Conservation (phyloP, 2,888 invertebrate species). For the Baccha elongata region DNA sequence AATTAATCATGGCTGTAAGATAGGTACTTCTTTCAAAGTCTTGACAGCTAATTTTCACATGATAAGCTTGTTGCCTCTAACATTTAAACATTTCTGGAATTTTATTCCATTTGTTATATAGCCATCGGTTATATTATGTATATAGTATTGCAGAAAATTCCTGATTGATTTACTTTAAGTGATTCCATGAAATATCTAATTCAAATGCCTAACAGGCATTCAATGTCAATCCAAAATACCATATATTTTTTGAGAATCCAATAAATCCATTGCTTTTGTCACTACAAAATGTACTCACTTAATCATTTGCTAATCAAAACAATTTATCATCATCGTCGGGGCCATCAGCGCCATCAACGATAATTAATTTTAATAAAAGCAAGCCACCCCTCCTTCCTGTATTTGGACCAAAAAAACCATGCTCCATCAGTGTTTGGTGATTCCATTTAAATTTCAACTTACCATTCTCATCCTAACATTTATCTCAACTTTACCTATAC, state of each 20-base stretch:
- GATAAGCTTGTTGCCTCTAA: not conserved
- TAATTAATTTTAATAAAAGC: slow-evolving; percentile 29
- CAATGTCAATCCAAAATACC: slow-evolving; percentile 5
- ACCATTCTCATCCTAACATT: too few species aligned
- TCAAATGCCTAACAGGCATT: not conserved
- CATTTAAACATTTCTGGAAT: not conserved
- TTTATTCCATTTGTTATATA: not conserved
- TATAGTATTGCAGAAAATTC: not conserved
- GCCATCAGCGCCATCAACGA: slow-evolving; percentile 10
- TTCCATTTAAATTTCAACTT: not conserved
- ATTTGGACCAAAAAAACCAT: not conserved
- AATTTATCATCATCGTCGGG: slow-evolving; percentile 25
- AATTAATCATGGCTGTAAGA: slow-evolving; percentile 9
- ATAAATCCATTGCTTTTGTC: slow-evolving; percentile 15
- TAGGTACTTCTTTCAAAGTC: not conserved
- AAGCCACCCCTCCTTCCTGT: slow-evolving; percentile 1
- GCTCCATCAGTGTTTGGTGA: not conserved
- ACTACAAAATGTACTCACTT: not conserved
- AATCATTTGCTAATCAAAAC: slow-evolving; percentile 32
- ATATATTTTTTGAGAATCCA: not conserved
- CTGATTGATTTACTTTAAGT: not conserved
- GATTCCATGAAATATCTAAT: not conserved
- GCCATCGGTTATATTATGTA: not conserved
- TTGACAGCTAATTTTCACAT: slow-evolving; percentile 18
- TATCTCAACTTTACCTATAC: too few species aligned